Evolutionary conservation across 2,888 invertebrate species (phyloP).

Genomic region (Caradrina clavipalpis): DNA sequence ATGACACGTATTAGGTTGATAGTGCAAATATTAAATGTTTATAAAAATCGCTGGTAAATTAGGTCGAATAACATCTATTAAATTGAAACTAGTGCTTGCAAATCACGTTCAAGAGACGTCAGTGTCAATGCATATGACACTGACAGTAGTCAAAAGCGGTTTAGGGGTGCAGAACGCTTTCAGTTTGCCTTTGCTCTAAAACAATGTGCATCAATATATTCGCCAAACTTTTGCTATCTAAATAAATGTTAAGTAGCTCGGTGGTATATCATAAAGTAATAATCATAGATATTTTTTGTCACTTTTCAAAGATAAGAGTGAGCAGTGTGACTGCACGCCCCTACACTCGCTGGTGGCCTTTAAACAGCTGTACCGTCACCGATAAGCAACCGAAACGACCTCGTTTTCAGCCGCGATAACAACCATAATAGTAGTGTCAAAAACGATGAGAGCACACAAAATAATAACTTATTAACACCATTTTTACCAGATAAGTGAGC

Average conservation of each 20-base stretch:
- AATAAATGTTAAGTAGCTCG: conserved; percentile 19
- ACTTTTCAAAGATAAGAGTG: conserved; percentile 41
- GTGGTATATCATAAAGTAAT: conserved; percentile 15
- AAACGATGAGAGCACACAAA: conserved; percentile 44
- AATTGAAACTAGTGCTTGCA: neutral
- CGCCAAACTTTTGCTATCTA: conserved; percentile 10
- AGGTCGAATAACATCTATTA: neutral
- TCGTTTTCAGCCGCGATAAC: conserved; percentile 60
- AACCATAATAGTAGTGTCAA: conserved; percentile 60
- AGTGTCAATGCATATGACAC: neutral
- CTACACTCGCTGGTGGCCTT: conserved; percentile 56
- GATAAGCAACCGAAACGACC: conserved; percentile 64
- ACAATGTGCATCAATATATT: neutral
- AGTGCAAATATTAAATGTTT: conserved; percentile 22
- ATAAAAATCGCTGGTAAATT: conserved; percentile 5
- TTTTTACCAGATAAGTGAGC: conserved; percentile 77
- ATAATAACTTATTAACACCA: conserved; percentile 43
- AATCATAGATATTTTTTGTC: conserved; percentile 29
- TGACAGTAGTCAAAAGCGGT: neutral
- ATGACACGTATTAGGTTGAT: conserved; percentile 24
- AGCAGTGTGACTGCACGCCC: conserved; percentile 28
- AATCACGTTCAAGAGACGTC: neutral
- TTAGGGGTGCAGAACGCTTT: neutral
- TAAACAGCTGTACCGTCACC: conserved; percentile 63
- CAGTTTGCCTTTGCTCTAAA: neutral